phyloP scores from a whole-genome alignment of 2,797 vertebrate genomes.

The Spizella passerina region DNA sequence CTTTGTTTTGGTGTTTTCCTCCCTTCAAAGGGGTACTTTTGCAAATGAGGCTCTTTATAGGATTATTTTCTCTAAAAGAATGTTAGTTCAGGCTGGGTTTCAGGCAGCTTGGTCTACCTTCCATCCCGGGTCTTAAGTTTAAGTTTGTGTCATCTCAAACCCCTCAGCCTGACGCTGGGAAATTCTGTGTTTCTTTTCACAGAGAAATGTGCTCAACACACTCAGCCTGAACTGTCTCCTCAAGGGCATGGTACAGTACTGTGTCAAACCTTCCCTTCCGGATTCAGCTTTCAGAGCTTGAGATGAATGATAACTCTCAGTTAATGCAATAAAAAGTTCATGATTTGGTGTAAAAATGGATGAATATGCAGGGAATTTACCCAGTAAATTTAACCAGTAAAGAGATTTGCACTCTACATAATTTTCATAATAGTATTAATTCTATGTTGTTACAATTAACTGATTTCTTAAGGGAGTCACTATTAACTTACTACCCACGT shows the following conservation, averaged over 20 bases:
- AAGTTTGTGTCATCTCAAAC: neutral
- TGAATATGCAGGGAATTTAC: neutral
- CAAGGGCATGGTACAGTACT: fast-evolving
- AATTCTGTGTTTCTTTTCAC: neutral
- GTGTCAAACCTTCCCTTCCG: neutral
- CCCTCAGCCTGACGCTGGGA: neutral
- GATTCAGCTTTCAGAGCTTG: neutral
- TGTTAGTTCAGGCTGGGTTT: neutral
- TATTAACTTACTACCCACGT: neutral
- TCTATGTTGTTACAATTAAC: neutral
- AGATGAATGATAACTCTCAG: neutral
- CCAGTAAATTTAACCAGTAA: neutral
- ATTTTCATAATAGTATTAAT: neutral
- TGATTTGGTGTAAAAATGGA: neutral
- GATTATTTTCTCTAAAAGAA: neutral
- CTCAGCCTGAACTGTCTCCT: neutral
- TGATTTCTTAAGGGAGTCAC: neutral
- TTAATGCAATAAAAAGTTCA: neutral
- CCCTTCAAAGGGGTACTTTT: neutral
- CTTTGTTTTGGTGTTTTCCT: neutral
- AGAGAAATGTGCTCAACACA: fast-evolving
- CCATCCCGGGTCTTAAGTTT: neutral
- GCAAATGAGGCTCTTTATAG: neutral
- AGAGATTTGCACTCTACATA: neutral
- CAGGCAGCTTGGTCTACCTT: too few relatives aligned